Evolutionary conservation across 2,888 invertebrate genomes (phyloP), one percentile per base, ranked within the genome.

Genomic region (Furcula furcula): DNA sequence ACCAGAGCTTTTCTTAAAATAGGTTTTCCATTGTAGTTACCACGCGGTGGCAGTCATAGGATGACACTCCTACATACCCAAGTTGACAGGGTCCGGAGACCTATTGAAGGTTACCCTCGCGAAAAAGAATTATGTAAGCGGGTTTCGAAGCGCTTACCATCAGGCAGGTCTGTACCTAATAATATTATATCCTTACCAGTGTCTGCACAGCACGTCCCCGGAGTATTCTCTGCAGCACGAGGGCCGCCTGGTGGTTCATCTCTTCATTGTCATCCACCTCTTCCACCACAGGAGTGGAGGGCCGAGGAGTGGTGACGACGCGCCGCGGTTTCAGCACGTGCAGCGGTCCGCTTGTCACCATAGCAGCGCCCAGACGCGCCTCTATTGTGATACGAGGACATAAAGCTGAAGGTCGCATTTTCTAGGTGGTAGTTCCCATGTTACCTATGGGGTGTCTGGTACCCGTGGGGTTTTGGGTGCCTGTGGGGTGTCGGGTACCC

Each of bases 201-300:
- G 89, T 91, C 76, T 95, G 95, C 9, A 93, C 90, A 4, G 94
- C 94, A 11, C 95, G 80, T 1, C 95, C 95, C 43, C 92, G 79
- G 1, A 95, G 80, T 15, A 94, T 76, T 62, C 91, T 92, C 66
- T 95, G 94, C 34, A 95, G 62, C 46, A 91, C 74, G 21, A 93
- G 76, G 15, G 91, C 83, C 2, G 91, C 86, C 70, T 93, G 75
- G 46, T 77, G 70, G 28, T 53, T 27, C 13, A 37, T 23, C 54
- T 81, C 72, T 1, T 76, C 79, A 0, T 29, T 19, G 1, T 85
- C 80, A 0, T 54, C 47, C 0, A 82, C 71, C 0, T 51, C 35
- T 0, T 79, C 82, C 34, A 79, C 78, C 11, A 59, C 68, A 0
- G 88, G 85, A 0, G 87, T 85, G 14, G 52, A 7, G 0, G 82